Evolutionary conservation across 2,113 vertebrate genomes (phyloP).

Genomic region (Nestor notabilis): DNA sequence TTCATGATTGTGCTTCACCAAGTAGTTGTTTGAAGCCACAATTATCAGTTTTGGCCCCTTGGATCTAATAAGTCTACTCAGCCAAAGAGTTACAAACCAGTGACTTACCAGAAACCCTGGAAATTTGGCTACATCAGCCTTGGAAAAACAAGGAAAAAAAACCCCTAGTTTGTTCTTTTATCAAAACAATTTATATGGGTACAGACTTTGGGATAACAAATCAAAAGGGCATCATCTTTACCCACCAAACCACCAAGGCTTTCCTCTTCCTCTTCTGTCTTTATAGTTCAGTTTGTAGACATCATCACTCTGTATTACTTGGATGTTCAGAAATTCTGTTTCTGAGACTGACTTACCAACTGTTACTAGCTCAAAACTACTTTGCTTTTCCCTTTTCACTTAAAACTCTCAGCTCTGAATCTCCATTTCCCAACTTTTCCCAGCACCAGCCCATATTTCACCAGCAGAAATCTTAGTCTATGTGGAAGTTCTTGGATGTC

Average conservation of each 20-base stretch:
- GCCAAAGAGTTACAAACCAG: not conserved
- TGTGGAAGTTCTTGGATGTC: not conserved
- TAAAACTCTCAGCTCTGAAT: not conserved
- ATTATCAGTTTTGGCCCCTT: not conserved
- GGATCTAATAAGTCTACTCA: not conserved
- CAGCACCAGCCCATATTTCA: not conserved
- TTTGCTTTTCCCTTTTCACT: not conserved
- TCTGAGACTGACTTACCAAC: not conserved
- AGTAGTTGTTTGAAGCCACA: not conserved
- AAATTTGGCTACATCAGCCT: not conserved
- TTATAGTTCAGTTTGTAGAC: not conserved
- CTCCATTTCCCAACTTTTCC: not conserved
- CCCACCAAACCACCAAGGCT: not conserved
- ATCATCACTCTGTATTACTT: not conserved
- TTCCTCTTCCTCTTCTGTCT: not conserved
- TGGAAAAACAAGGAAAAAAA: not conserved
- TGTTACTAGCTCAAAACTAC: not conserved
- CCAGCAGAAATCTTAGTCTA: not conserved
- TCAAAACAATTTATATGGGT: not conserved
- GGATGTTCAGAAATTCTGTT: not conserved
- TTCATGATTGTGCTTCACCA: not conserved
- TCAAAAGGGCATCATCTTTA: not conserved
- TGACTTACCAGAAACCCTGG: not conserved
- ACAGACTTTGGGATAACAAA: not conserved
- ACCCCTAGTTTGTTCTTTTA: fast-evolving